phyloP scores from a whole-genome alignment of 2,797 vertebrate genomes.

The Hipposideros larvatus region DNA sequence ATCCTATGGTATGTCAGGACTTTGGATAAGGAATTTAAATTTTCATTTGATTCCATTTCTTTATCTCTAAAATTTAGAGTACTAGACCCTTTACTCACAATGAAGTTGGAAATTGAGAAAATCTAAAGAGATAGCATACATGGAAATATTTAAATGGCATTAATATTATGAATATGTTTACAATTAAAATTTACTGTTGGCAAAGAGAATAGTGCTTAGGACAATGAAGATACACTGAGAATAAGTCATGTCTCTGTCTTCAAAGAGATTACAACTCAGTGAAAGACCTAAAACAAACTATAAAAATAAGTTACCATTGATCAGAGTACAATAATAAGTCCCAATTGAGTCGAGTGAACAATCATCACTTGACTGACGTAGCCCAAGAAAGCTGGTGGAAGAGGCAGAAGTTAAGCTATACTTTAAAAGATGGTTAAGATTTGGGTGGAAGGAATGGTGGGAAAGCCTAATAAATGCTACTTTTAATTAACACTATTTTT shows the following conservation, averaged over 20 bases:
- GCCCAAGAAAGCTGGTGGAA: background rate
- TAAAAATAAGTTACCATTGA: background rate
- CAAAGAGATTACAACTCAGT: background rate
- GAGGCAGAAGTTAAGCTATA: background rate
- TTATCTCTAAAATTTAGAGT: background rate
- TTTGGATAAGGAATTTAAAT: background rate
- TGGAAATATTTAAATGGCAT: background rate
- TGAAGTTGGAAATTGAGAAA: background rate
- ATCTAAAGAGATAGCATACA: background rate
- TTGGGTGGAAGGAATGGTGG: background rate
- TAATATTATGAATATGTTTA: background rate
- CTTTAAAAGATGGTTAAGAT: background rate
- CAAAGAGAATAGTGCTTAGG: background rate
- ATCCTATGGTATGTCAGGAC: background rate
- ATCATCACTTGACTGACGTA: background rate
- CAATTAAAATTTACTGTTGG: background rate
- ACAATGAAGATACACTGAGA: background rate
- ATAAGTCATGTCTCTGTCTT: constrained; percentile 10
- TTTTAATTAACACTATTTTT: constrained; percentile 67
- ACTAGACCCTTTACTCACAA: background rate
- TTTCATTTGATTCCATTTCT: background rate
- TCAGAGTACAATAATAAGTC: background rate
- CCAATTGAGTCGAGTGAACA: background rate
- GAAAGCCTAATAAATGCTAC: background rate
- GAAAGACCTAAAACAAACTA: background rate